These are phyloP conservation scores for Harpalus rubripes DNA, from an alignment of 2,888 invertebrate genomes.

Conservation along the genomic window DNA sequence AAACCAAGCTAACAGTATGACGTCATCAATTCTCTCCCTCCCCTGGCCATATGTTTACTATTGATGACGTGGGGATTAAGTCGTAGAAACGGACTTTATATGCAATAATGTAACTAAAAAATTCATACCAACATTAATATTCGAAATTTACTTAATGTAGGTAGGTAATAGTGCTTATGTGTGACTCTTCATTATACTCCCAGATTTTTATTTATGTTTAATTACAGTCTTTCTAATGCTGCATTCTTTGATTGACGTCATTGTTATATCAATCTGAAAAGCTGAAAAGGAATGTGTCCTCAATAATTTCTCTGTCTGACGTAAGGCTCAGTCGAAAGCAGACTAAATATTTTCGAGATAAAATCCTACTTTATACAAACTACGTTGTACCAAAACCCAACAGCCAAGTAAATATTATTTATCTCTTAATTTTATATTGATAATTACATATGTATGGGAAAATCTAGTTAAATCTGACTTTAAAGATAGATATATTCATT, in stretches of 20 bases:
- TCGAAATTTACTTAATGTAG: no score
- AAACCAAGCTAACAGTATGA: no score
- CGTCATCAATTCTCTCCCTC: no score
- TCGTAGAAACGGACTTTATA: no score
- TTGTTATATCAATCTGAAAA: neutral
- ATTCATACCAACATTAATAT: no score
- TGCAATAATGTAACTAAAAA: no score
- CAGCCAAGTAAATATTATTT: neutral
- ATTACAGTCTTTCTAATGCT: neutral
- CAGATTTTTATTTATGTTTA: no score
- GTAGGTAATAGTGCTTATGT: no score
- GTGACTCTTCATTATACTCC: no score
- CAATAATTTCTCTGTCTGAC: constrained; percentile 16
- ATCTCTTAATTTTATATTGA: neutral
- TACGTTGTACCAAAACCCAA: neutral
- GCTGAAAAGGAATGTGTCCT: constrained; percentile 7
- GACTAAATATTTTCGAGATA: neutral
- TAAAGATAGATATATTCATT: constrained; percentile 11
- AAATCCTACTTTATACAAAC: neutral
- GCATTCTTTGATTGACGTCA: neutral
- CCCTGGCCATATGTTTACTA: no score
- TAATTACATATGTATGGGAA: constrained; percentile 8
- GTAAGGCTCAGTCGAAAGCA: constrained; percentile 1
- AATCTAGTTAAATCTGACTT: constrained; percentile 32
- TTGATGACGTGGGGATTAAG: no score